These are phyloP conservation scores for Nephrocerus scutellatus DNA, from an alignment of 2,888 invertebrate species.

Conservation along the genomic window DNA sequence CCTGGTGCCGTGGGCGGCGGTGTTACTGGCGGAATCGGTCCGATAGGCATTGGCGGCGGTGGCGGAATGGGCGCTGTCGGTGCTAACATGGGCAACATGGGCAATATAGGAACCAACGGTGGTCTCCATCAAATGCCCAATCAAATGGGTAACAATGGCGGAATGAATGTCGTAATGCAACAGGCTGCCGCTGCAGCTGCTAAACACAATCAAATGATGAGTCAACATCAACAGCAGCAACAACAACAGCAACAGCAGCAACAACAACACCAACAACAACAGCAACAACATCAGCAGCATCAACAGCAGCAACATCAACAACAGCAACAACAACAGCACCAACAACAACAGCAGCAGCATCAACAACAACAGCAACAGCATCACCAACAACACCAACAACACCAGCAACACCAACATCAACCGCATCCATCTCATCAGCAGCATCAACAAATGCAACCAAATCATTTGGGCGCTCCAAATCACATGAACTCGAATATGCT, in stretches of 20 bases:
- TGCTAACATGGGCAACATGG: slow-evolving; percentile 48
- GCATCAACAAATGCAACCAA: slow-evolving; percentile 49
- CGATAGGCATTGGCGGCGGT: slow-evolving; percentile 47
- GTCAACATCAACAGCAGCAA: slow-evolving; percentile 50
- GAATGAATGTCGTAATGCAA: slow-evolving; percentile 43
- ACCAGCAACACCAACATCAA: slow-evolving; percentile 49
- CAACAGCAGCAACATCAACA: slow-evolving; percentile 46
- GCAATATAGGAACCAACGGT: slow-evolving; percentile 40
- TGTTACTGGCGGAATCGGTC: slow-evolving; percentile 45
- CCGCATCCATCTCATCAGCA: slow-evolving; percentile 50
- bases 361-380: slow-evolving; percentile 49
- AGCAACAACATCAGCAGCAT: slow-evolving; percentile 44
- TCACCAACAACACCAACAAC: slow-evolving; percentile 31
- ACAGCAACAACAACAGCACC: slow-evolving; percentile 46
- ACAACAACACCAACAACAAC: slow-evolving; percentile 51
- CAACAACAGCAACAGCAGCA: slow-evolving; percentile 45
- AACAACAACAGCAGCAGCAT: slow-evolving; percentile 46
- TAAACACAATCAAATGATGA: slow-evolving; percentile 44
- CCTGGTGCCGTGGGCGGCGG: slow-evolving; percentile 43
- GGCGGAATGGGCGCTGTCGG: slow-evolving; percentile 44
- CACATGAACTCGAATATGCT: slow-evolving; percentile 44
- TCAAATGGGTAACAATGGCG: slow-evolving; percentile 36
- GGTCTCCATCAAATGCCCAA: slow-evolving; percentile 34
- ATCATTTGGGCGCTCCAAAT: slow-evolving; percentile 30
- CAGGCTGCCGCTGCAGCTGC: slow-evolving; percentile 39